A percentile compares a stretch with the other conserved stretches of the same genome.
Evolutionary conservation across 2,888 invertebrate genomes (phyloP).

Genomic region (Caenorhabditis becei): DNA sequence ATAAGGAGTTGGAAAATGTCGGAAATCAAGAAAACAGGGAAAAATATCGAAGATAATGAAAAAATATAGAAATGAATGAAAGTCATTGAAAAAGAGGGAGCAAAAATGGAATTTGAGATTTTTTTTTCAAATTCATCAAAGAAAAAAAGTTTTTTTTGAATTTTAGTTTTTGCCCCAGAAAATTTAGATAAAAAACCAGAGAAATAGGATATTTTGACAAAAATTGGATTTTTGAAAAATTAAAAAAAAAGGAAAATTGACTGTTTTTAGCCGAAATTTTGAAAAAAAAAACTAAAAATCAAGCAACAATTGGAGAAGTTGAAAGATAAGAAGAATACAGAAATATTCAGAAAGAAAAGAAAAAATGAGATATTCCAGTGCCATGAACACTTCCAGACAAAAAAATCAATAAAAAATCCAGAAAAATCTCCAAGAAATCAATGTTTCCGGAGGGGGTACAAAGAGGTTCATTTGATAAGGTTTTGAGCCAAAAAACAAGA

Average conservation of each 20-base stretch:
- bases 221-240: no score
- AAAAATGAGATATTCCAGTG: not conserved
- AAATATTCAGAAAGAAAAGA: not conserved
- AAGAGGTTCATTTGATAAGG: constrained; percentile 14
- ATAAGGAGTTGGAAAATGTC: constrained; percentile 2
- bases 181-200: no score
- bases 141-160: not conserved
- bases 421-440: no score
- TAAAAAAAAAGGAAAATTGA: no score
- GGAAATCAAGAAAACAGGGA: constrained; percentile 1
- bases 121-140: constrained; percentile 17
- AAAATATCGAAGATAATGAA: not conserved
- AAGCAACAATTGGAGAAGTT: not conserved
- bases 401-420: not conserved
- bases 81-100: constrained; percentile 12
- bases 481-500: not conserved
- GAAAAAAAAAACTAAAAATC: not conserved
- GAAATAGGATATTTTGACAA: no score
- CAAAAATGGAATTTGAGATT: not conserved
- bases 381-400: constrained; percentile 1
- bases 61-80: not conserved
- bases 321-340: not conserved
- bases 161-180: no score
- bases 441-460: constrained; percentile 14
- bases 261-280: no score